Evolutionary conservation across 37 sponge, comb jelly and placozoan species (phyloP).

Genomic region (Halichondria panicea): DNA sequence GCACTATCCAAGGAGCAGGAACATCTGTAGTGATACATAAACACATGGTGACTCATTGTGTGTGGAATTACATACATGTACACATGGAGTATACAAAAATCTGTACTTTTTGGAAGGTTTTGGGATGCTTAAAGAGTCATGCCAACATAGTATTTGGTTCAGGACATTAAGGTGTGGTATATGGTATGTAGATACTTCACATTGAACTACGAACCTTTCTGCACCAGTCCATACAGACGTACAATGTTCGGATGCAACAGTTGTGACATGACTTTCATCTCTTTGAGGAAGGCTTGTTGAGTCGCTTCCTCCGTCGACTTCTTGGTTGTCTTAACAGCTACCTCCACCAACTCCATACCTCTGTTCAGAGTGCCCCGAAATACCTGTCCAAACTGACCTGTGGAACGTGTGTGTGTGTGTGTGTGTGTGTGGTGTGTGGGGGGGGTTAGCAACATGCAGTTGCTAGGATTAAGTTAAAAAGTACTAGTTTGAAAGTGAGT

Average conservation of each 20-base stretch:
- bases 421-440: no score
- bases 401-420: neutral
- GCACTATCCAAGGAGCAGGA: slow-evolving; percentile 39
- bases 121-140: neutral
- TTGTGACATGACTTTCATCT: slow-evolving; percentile 53
- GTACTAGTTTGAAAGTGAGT: no score
- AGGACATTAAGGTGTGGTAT: neutral
- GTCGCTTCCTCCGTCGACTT: neutral
- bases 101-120: no score
- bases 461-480: no score
- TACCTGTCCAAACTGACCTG: slow-evolving; percentile 67
- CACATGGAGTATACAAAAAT: neutral
- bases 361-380: slow-evolving; percentile 24
- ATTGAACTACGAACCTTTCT: slow-evolving; percentile 34
- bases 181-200: no score
- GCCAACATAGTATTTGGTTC: neutral
- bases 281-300: slow-evolving; percentile 15
- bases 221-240: slow-evolving; percentile 25
- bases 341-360: neutral
- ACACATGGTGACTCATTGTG: neutral
- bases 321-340: slow-evolving; percentile 64
- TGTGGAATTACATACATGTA: neutral
- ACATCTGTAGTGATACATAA: slow-evolving; percentile 15
- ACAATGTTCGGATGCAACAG: slow-evolving; percentile 56
- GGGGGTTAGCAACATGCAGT: no score